Evolutionary conservation across 2,888 invertebrate genomes (phyloP).

Genomic region (Drosophila anomalata): DNA sequence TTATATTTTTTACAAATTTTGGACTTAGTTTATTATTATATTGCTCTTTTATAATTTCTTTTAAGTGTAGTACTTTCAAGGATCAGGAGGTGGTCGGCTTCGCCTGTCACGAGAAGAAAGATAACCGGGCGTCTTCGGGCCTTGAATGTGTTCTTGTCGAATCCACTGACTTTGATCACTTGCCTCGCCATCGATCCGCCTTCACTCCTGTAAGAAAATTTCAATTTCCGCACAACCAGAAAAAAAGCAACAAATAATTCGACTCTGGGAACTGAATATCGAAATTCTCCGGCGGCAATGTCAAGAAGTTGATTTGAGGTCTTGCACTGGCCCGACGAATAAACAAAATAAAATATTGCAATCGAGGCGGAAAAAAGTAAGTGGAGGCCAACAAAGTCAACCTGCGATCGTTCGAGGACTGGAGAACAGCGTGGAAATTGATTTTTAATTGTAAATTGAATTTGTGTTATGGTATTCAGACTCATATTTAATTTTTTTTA

Average conservation of each 20-base stretch:
- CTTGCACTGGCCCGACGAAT: constrained; percentile 51
- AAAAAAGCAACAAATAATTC: constrained; percentile 1
- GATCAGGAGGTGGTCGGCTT: constrained; percentile 28
- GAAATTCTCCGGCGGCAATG: constrained; percentile 46
- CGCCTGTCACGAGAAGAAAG: constrained; percentile 31
- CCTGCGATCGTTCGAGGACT: constrained; percentile 59
- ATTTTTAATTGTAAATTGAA: constrained; percentile 68
- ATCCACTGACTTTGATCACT: constrained; percentile 57
- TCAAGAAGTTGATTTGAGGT: constrained; percentile 44
- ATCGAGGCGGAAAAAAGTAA: constrained; percentile 48
- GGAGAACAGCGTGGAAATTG: constrained; percentile 44
- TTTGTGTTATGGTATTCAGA: constrained; percentile 56
- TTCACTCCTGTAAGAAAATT: constrained; percentile 62
- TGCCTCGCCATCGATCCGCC: constrained; percentile 70
- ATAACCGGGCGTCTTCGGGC: constrained; percentile 30
- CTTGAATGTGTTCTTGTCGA: constrained; percentile 32
- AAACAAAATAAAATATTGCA: constrained; percentile 69
- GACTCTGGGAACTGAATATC: constrained; percentile 38
- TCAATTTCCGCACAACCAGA: constrained; percentile 57
- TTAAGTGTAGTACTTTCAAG: constrained; percentile 34
- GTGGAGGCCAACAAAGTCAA: constrained; percentile 71
- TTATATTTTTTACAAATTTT: neutral
- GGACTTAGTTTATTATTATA: neutral
- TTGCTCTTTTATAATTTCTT: neutral
- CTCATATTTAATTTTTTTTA: neutral